Evolutionary conservation across 2,113 vertebrate species (phyloP).

Genomic region (Stercorarius parasiticus): DNA sequence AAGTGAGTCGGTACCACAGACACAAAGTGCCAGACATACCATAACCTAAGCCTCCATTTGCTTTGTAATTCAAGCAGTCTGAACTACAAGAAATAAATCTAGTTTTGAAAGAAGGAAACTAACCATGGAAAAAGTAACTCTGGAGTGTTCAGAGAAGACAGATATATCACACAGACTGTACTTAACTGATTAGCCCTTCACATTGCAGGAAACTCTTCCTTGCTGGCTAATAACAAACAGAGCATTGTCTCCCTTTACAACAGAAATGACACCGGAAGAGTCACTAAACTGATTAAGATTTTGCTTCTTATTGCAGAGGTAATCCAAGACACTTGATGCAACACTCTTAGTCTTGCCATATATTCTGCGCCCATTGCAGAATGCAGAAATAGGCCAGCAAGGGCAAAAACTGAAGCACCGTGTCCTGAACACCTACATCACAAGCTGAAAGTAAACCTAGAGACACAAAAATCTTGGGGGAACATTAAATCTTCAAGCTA

Average conservation of each 20-base stretch:
- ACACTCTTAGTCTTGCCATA: neutral
- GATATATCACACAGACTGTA: neutral
- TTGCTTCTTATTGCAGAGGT: neutral
- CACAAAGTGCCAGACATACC: neutral
- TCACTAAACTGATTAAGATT: neutral
- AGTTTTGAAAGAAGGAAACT: neutral
- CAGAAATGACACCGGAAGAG: rapidly evolving
- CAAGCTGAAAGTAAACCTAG: neutral
- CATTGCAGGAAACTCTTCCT: neutral
- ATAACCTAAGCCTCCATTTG: neutral
- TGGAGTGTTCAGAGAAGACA: neutral
- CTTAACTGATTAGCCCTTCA: neutral
- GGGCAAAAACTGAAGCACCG: neutral
- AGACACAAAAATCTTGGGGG: neutral
- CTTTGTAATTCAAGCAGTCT: neutral
- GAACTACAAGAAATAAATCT: neutral
- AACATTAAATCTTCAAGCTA: neutral
- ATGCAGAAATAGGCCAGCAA: neutral
- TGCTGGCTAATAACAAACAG: neutral
- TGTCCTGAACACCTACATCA: neutral
- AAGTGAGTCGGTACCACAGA: neutral
- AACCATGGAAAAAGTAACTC: neutral
- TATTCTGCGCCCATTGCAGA: neutral
- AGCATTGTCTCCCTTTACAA: neutral
- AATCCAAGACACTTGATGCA: neutral